Evolutionary conservation across 1,140 invertebrate genomes (phyloP).

Genomic region (Coboldia fuscipes): DNA sequence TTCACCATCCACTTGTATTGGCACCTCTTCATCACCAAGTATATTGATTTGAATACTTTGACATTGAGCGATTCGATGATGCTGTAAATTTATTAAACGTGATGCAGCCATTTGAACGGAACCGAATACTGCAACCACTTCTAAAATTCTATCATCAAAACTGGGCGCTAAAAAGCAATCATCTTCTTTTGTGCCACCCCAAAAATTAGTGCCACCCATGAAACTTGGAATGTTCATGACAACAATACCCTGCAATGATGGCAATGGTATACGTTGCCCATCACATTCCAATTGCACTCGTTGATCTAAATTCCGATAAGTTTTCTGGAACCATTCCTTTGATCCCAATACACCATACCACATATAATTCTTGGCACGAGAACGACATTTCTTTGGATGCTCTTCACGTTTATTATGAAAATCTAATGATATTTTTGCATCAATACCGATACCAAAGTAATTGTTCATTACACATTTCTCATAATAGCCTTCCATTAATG

Average conservation of each 20-base stretch:
- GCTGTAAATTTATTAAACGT: conserved; percentile 80
- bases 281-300: conserved; percentile 83
- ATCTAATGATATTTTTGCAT: conserved; percentile 94
- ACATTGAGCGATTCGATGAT: conserved; percentile 93
- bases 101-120: conserved; percentile 94
- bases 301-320: conserved; percentile 92
- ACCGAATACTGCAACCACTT: conserved; percentile 92
- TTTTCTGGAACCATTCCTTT: conserved; percentile 75
- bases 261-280: conserved; percentile 73
- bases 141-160: conserved; percentile 81
- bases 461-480: conserved; percentile 98
- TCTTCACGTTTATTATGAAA: conserved; percentile 96
- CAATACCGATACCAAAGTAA: conserved; percentile 97
- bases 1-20: conserved; percentile 89
- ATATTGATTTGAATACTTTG: conserved; percentile 90
- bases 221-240: conserved; percentile 95
- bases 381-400: conserved; percentile 92
- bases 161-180: conserved; percentile 71
- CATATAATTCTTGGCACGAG: conserved; percentile 88
- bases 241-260: conserved; percentile 88
- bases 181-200: conserved; percentile 80
- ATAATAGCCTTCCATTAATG: conserved; percentile 72
- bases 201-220: conserved; percentile 97
- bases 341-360: conserved; percentile 92
- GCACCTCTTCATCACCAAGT: conserved; percentile 68